phyloP scores from a whole-genome alignment of 2,797 vertebrate genomes.

The Nasua narica region DNA sequence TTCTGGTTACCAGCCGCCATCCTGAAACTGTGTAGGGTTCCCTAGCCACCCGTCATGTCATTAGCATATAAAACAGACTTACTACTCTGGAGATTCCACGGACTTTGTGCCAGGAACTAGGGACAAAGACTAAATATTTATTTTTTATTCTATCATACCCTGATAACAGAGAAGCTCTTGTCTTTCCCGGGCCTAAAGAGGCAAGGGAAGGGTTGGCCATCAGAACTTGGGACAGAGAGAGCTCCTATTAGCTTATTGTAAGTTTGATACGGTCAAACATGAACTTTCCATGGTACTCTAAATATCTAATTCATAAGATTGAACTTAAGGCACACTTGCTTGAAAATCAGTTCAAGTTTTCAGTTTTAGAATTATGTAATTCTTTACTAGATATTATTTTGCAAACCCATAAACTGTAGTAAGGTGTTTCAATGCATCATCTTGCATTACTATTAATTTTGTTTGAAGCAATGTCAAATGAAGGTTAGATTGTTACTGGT shows the following conservation, averaged over 20 bases:
- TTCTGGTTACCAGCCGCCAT: not conserved
- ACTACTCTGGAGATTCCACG: not conserved
- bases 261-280: slow-evolving; percentile 32
- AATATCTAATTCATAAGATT: not conserved
- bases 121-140: not conserved
- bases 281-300: slow-evolving; percentile 62
- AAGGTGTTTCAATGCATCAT: not conserved
- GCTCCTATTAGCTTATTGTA: not conserved
- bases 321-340: not conserved
- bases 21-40: not conserved
- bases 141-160: not conserved
- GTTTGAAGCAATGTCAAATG: not conserved
- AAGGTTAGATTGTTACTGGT: not conserved
- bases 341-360: slow-evolving; percentile 29
- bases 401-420: slow-evolving; percentile 4
- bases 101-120: not conserved
- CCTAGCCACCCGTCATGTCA: not conserved
- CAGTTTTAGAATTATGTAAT: slow-evolving; percentile 10
- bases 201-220: too few relatives aligned
- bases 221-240: not conserved
- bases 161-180: not conserved
- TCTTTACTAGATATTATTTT: not conserved
- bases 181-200: not conserved
- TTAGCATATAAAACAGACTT: not conserved
- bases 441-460: not conserved